These are phyloP conservation scores for Clytia hemisphaerica DNA, from an alignment of 30 jellyfish, hydroid and myxozoan genomes.

Conservation along the genomic window DNA sequence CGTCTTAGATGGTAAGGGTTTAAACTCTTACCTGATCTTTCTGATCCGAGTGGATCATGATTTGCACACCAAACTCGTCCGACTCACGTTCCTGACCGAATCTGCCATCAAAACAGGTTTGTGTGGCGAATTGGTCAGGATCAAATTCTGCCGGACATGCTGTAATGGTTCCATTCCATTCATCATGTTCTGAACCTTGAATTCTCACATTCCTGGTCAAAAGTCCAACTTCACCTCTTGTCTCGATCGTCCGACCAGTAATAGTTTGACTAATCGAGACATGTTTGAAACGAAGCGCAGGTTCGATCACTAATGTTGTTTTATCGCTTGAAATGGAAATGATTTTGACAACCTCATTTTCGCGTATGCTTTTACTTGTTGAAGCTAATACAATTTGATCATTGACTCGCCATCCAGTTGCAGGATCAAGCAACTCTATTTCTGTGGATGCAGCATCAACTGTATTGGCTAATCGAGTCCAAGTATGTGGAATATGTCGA, in stretches of 20 bases:
- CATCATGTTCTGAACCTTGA: conserved; percentile 23
- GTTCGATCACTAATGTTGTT: no score
- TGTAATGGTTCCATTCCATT: background rate
- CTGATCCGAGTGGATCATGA: conserved; percentile 8
- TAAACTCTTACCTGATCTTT: background rate
- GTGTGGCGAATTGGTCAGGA: conserved; percentile 22
- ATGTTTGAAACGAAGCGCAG: conserved; percentile 45
- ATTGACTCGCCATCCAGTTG: conserved; percentile 70
- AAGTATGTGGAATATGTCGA: conserved; percentile 64
- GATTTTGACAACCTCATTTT: conserved; percentile 75
- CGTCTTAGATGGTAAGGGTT: no score
- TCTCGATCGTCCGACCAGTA: conserved; percentile 50
- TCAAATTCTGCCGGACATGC: conserved; percentile 25
- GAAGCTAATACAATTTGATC: conserved; percentile 83
- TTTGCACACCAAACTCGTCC: conserved; percentile 30
- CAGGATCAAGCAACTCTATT: conserved; percentile 54
- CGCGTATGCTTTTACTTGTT: conserved; percentile 83
- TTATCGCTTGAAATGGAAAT: no score
- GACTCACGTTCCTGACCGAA: conserved; percentile 26
- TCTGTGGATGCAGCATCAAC: conserved; percentile 55
- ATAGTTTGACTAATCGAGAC: conserved; percentile 53
- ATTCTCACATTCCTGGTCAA: conserved; percentile 56
- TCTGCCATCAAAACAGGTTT: conserved; percentile 31
- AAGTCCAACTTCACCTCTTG: conserved; percentile 79
- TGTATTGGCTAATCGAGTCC: conserved; percentile 75